These are phyloP conservation scores for Electrophaes corylata DNA, from an alignment of 2,888 invertebrate species.

Conservation along the genomic window DNA sequence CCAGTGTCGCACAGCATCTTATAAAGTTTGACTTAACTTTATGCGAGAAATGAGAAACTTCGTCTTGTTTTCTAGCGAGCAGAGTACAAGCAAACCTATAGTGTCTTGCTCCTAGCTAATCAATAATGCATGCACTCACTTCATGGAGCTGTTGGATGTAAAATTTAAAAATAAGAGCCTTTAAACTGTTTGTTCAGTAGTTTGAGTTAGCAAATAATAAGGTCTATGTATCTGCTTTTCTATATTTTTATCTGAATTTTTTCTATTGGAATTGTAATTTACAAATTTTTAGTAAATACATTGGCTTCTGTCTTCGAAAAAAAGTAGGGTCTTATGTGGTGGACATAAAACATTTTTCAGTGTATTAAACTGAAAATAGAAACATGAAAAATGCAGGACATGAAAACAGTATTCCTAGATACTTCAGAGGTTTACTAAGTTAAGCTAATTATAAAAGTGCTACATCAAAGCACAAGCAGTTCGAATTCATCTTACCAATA, in stretches of 20 bases:
- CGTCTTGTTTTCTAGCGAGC: slow-evolving; percentile 50
- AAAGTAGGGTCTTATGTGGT: no score
- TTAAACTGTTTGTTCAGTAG: slow-evolving; percentile 10
- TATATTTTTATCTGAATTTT: neutral
- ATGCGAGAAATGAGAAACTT: slow-evolving; percentile 50
- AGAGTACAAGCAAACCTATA: slow-evolving; percentile 45
- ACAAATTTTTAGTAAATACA: no score
- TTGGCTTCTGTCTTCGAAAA: no score
- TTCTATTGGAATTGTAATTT: neutral
- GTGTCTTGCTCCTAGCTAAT: slow-evolving; percentile 46
- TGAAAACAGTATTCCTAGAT: no score
- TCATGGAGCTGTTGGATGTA: slow-evolving; percentile 11
- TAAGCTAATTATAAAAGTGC: slow-evolving; percentile 29
- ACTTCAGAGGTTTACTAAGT: no score
- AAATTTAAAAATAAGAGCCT: slow-evolving; percentile 15
- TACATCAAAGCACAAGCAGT: slow-evolving; percentile 43
- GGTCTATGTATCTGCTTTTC: neutral
- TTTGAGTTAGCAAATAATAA: neutral
- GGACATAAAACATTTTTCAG: no score
- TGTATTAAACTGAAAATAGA: no score
- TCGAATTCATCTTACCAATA: slow-evolving; percentile 69
- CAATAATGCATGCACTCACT: slow-evolving; percentile 46
- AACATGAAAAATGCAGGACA: no score
- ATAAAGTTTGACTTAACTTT: slow-evolving; percentile 62
- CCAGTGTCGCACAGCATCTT: slow-evolving; percentile 59